Percentiles rank a stretch among this genome's conserved stretches.
Conservation (phyloP, 2,113 vertebrate species). For the Vimba vimba region DNA sequence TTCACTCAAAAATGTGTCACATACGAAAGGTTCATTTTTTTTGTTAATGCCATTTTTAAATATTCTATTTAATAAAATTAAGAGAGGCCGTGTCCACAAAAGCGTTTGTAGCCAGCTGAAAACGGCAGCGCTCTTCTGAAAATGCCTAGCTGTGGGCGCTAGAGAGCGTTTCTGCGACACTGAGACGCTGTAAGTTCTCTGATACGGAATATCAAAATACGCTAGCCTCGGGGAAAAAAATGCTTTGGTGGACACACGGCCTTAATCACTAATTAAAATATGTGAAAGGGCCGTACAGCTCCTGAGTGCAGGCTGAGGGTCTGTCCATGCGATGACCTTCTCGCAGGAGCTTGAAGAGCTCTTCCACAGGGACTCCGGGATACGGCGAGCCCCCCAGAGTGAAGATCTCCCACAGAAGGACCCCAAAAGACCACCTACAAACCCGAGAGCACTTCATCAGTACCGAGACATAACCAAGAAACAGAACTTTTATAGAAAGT, state of each 20-base stretch:
- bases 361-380: constrained; percentile 94
- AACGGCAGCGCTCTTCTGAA: no score
- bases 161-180: no score
- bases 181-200: no score
- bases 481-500: background rate
- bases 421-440: constrained; percentile 95
- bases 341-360: constrained; percentile 98
- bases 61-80: background rate
- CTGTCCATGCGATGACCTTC: constrained; percentile 99
- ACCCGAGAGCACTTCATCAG: background rate
- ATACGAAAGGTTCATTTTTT: background rate
- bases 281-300: constrained; percentile 84
- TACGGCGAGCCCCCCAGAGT: constrained; percentile 96
- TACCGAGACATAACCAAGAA: background rate
- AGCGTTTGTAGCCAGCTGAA: no score
- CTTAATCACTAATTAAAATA: background rate
- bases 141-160: no score
- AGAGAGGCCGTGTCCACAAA: background rate
- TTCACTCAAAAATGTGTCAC: background rate
- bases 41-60: background rate
- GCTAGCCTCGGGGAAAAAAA: no score
- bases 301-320: constrained; percentile 95
- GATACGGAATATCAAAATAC: no score
- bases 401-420: constrained; percentile 99
- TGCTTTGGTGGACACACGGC: no score